These are phyloP conservation scores for Unio pictorum DNA, from an alignment of 2,888 invertebrate genomes.

Conservation along the genomic window DNA sequence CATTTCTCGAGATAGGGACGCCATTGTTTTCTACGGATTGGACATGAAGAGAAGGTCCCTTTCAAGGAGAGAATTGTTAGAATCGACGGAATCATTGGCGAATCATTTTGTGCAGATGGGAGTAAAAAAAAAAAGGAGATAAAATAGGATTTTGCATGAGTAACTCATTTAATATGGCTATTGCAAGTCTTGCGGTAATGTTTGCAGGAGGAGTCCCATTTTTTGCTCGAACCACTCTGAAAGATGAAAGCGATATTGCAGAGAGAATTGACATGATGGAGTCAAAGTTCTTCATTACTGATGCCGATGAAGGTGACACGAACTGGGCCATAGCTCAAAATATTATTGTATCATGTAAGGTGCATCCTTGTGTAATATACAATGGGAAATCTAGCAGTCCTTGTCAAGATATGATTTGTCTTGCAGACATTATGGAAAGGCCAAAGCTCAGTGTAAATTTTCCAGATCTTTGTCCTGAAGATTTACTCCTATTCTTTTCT, in stretches of 20 bases:
- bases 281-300: slow-evolving; percentile 13
- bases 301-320: slow-evolving; percentile 8
- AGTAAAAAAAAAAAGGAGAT: slow-evolving; percentile 11
- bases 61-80: slow-evolving; percentile 16
- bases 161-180: slow-evolving; percentile 21
- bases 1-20: slow-evolving; percentile 10
- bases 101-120: slow-evolving; percentile 16
- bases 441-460: neutral
- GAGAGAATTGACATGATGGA: slow-evolving; percentile 4
- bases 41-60: slow-evolving; percentile 8
- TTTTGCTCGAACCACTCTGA: slow-evolving; percentile 10
- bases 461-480: slow-evolving; percentile 24
- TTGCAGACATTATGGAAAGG: no score
- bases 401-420: no score
- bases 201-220: slow-evolving; percentile 24
- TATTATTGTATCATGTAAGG: neutral
- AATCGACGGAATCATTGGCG: slow-evolving; percentile 8
- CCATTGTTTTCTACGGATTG: slow-evolving; percentile 23
- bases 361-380: no score
- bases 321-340: slow-evolving; percentile 21
- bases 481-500: slow-evolving; percentile 14
- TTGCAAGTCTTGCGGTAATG: slow-evolving; percentile 10
- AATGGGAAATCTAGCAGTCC: no score
- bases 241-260: slow-evolving; percentile 29
- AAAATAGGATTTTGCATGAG: neutral